Base-by-base conservation (phyloP, 2,113 vertebrate genomes). In the Eretmochelys imbricata region DNA sequence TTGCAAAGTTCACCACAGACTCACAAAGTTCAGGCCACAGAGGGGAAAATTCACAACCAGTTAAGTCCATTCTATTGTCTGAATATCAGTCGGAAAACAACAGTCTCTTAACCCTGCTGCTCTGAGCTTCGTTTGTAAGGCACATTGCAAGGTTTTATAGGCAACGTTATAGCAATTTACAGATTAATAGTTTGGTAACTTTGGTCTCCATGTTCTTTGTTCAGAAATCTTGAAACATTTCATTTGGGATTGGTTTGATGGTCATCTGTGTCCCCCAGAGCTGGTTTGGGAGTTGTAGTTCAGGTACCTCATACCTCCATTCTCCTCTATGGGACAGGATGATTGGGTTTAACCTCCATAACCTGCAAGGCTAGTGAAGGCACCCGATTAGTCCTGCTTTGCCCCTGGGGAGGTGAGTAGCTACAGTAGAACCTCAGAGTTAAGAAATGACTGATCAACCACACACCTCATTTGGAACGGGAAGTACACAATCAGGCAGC, bases 171-270 rank as follows among this genome's bases (percentile, higher is more conserved):
- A 75, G 62, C 3, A 13, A 72, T 54, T 62, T 92, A 72, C 31
- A 84, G 80, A 79, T 87, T 48, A 93, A 22, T 19, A 84, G 80
- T 87, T 85, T 94, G 88, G 87, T 93, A 91, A 86, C 89, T 87
- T 29, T 19, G 31, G 94, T 96, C 95, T 84, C 55, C 25, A 5
- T 38, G 93, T 91, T 85, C 94, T 94, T 94, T 96, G 75, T 90
- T 94, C 91, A 10, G 13, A 90, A 83, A 89, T 35, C 7, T 49
- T 55, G 1, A 59, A 91, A 59, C 79, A 75, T 38, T 87, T 88
- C 7, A 1, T 82, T 75, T 75, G 49, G 49, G 49, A 10, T 49
- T 78, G 5, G 82, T 89, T 27, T 84, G 2, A 1, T 7, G 11
- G 72, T 82, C 75, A 27, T 17, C 5, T 29, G 76, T 24, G 3